Conservation (phyloP, 2,113 vertebrate genomes). For the Chinchilla lanigera region DNA sequence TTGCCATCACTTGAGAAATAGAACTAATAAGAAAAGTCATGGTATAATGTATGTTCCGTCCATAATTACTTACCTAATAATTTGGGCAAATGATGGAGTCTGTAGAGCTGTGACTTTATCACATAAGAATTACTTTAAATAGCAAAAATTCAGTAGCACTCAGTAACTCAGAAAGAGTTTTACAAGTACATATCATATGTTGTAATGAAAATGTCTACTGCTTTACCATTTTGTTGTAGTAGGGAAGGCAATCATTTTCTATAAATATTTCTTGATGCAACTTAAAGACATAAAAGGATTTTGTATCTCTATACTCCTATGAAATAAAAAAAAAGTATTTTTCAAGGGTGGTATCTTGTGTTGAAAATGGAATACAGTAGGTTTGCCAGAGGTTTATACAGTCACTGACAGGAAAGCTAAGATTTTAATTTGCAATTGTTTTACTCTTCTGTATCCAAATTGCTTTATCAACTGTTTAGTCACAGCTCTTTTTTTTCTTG, state of each 20-base stretch:
- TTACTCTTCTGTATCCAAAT: neutral
- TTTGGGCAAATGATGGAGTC: neutral
- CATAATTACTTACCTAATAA: neutral
- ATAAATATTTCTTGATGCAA: neutral
- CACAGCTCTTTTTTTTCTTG: neutral
- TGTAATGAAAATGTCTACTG: neutral
- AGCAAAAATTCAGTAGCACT: neutral
- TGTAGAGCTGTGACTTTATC: neutral
- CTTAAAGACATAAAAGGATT: neutral
- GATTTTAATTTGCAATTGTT: neutral
- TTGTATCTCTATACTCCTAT: neutral
- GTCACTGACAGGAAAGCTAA: neutral
- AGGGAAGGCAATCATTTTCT: neutral
- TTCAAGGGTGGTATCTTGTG: neutral
- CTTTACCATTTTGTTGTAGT: neutral
- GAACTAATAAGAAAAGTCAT: neutral
- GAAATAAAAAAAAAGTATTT: neutral
- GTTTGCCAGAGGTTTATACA: neutral
- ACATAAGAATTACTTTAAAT: neutral
- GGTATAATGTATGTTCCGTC: neutral
- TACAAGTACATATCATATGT: neutral
- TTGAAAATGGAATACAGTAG: neutral
- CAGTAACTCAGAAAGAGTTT: neutral
- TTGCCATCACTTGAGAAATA: slow-evolving; percentile 17
- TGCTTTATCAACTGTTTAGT: neutral